Evolutionary conservation across 2,888 invertebrate species (phyloP).

Genomic region (Cheilosia vernalis): DNA sequence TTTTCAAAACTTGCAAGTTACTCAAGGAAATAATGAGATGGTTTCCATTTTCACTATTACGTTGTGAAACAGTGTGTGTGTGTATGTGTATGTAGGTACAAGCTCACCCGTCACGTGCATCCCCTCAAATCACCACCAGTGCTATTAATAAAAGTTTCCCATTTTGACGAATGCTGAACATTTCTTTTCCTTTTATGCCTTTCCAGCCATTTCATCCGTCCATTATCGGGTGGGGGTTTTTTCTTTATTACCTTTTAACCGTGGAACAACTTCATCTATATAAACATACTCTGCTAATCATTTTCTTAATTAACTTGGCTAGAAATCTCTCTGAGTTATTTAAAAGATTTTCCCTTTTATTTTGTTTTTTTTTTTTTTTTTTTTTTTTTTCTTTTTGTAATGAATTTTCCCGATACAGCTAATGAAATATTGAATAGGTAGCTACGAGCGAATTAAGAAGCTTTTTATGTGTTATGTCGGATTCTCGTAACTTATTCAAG

Average conservation of each 20-base stretch:
- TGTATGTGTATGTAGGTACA: background rate
- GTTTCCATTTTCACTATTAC: background rate
- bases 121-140: background rate
- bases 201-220: constrained; percentile 30
- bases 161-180: background rate
- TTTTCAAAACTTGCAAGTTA: constrained; percentile 31
- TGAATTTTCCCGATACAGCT: background rate
- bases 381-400: constrained; percentile 1
- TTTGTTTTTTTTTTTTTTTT: background rate
- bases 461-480: constrained; percentile 1
- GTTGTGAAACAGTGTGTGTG: background rate
- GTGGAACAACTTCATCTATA: constrained; percentile 22
- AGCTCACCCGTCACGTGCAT: no score
- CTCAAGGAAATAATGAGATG: constrained; percentile 3
- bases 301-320: constrained; percentile 37
- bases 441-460: constrained; percentile 1
- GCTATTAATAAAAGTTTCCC: constrained; percentile 11
- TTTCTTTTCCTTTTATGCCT: constrained; percentile 21
- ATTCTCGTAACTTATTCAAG: background rate
- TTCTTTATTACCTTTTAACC: constrained; percentile 27
- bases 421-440: constrained; percentile 20
- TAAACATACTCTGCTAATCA: constrained; percentile 34
- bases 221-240: constrained; percentile 13
- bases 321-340: constrained; percentile 18
- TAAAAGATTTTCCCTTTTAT: background rate